These are phyloP conservation scores for Ceratoteleas bidentatus DNA, from an alignment of 1,140 invertebrate species.

Conservation along the genomic window DNA sequence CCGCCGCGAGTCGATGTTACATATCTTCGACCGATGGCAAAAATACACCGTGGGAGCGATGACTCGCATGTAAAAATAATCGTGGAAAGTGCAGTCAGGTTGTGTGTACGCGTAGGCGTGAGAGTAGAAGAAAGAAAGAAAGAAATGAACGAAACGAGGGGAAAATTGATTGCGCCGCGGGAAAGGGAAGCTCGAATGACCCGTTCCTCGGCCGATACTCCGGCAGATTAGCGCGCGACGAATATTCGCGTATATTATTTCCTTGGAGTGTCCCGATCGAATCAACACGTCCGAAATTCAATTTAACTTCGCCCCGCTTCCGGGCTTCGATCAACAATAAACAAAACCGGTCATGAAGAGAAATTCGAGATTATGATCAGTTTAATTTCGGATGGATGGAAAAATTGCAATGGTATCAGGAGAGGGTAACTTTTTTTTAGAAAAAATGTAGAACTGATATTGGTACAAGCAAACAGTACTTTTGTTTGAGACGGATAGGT, in stretches of 20 bases:
- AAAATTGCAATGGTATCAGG: no score
- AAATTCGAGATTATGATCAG: no score
- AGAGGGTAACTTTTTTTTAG: no score
- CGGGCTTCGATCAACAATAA: no score
- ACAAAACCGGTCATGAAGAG: no score
- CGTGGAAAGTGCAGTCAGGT: constrained; percentile 62
- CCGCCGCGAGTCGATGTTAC: constrained; percentile 72
- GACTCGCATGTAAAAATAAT: constrained; percentile 80
- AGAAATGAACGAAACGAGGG: constrained; percentile 61
- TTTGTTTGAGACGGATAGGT: no score
- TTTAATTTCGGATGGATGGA: no score
- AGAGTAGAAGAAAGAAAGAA: constrained; percentile 62
- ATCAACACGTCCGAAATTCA: no score
- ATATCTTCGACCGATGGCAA: constrained; percentile 77
- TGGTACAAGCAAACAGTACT: no score
- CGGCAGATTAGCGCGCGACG: constrained; percentile 35
- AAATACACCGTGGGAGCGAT: constrained; percentile 81
- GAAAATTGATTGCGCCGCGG: constrained; percentile 52
- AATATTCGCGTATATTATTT: constrained; percentile 1
- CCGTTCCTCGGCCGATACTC: constrained; percentile 44
- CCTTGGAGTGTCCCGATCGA: no score
- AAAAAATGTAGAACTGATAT: no score
- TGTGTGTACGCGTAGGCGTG: constrained; percentile 56
- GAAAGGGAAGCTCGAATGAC: constrained; percentile 50
- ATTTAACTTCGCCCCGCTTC: no score